These are phyloP conservation scores for Cryptocephalus primarius DNA, from an alignment of 2,888 invertebrate species.

Conservation along the genomic window DNA sequence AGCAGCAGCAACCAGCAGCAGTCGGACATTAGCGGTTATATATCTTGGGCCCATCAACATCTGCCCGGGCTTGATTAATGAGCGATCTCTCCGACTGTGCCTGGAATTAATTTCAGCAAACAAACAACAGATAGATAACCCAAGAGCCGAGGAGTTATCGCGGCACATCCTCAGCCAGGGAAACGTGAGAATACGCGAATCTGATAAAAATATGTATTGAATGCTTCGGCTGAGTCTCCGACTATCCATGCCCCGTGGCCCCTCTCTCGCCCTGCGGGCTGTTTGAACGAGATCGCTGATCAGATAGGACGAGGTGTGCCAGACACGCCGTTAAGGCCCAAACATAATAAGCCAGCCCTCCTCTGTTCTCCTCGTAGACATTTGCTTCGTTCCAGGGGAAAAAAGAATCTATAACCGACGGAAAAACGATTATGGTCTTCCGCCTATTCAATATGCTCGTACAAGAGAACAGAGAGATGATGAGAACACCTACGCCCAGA, in stretches of 20 bases:
- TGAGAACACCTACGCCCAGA: neutral
- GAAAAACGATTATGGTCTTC: neutral
- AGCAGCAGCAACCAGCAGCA: too few species aligned
- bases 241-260: neutral
- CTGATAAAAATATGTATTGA: too few species aligned
- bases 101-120: conserved; percentile 36
- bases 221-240: too few species aligned
- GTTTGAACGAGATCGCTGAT: neutral
- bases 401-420: too few species aligned
- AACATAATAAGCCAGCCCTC: neutral
- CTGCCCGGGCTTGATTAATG: conserved; percentile 30
- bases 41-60: conserved; percentile 14
- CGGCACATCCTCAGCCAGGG: too few species aligned
- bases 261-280: neutral
- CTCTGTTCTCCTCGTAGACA: neutral
- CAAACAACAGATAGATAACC: conserved; percentile 34
- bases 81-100: conserved; percentile 29
- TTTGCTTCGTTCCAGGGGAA: too few species aligned
- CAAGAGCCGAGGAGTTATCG: too few species aligned
- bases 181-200: too few species aligned
- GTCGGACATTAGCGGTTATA: too few species aligned
- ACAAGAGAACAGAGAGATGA: neutral
- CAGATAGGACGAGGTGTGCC: neutral
- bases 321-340: neutral
- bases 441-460: neutral